Base-by-base conservation (phyloP, 2,113 vertebrate species). In the Sphaerodactylus townsendi region DNA sequence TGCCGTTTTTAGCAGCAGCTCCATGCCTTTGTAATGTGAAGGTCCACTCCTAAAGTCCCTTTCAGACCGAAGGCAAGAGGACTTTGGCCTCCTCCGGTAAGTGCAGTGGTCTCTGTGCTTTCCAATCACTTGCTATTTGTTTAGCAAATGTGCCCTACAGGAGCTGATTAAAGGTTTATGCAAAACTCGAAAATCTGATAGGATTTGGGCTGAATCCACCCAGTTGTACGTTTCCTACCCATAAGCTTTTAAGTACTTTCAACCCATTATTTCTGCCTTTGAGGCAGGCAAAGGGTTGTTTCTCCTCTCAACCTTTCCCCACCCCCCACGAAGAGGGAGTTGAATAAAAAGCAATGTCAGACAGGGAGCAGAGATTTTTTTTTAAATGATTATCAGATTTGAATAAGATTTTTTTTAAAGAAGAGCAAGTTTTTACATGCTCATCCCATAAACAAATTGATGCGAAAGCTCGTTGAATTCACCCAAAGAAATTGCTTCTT, bases 151-250 rank as follows among this genome's bases (percentile, higher is more conserved):
- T 85, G 86, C 86, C 92, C 88, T 87, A 44, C n/a, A 89, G 93
- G 94, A 95, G 84, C 95, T 94, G 95, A 96, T 96, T 96, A 96
- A 95, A 95, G 96, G 92, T 96, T 97, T 96, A 96, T 81, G 92
- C 94, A 85, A 96, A 96, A 89, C 86, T 95, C 95, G 96, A 96
- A 97, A 96, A 96, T 96, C 96, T 96, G 96, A 96, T 95, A 95
- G 96, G 96, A 97, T 97, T 97, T 96, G 91, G 87, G 71, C 86
- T 92, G 93, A 96, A 97, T 97, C 94, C 77, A 50, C 94, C 92
- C 93, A 95, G 94, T 95, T 96, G 95, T 95, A 96, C 96, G 94
- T 96, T 97, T 97, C 93, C 94, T 91, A 94, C 94, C 93, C 88
- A 84, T 97, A 97, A 96, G 96, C 96, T 90, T 81, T 95, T 96